These are phyloP conservation scores for Amphipyra berbera DNA, from an alignment of 2,888 invertebrate species.

Conservation along the genomic window DNA sequence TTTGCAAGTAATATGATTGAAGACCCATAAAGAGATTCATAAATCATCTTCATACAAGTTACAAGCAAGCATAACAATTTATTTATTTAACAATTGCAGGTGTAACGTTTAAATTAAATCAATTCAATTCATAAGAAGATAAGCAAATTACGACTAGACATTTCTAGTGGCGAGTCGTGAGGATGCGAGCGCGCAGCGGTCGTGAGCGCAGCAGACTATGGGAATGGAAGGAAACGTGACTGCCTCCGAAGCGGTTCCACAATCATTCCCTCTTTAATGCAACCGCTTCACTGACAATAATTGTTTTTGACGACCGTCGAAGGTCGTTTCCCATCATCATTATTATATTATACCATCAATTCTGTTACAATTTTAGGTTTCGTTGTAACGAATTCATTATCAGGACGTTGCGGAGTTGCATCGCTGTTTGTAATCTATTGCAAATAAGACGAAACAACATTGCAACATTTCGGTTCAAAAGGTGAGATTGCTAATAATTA, in stretches of 20 bases:
- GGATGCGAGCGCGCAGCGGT: conserved; percentile 28
- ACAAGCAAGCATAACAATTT: background rate
- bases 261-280: conserved; percentile 47
- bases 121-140: conserved; percentile 45
- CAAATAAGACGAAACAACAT: conserved; percentile 36
- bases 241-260: conserved; percentile 48
- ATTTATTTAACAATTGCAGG: conserved; percentile 15
- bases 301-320: conserved; percentile 44
- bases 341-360: conserved; percentile 27
- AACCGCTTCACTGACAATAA: conserved; percentile 38
- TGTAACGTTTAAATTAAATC: conserved; percentile 36
- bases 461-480: conserved; percentile 38
- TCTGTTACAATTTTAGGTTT: conserved; percentile 10
- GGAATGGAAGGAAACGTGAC: conserved; percentile 63
- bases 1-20: no score
- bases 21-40: background rate
- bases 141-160: conserved; percentile 43
- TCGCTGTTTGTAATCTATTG: conserved; percentile 31
- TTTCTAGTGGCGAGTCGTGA: conserved; percentile 47
- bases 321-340: conserved; percentile 41
- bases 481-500: conserved; percentile 35
- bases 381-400: conserved; percentile 12
- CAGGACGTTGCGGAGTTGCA: conserved; percentile 12
- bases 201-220: conserved; percentile 45
- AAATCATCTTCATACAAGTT: background rate